These are phyloP conservation scores for Lacanobia oleracea DNA, from an alignment of 2,888 invertebrate genomes.

Conservation along the genomic window DNA sequence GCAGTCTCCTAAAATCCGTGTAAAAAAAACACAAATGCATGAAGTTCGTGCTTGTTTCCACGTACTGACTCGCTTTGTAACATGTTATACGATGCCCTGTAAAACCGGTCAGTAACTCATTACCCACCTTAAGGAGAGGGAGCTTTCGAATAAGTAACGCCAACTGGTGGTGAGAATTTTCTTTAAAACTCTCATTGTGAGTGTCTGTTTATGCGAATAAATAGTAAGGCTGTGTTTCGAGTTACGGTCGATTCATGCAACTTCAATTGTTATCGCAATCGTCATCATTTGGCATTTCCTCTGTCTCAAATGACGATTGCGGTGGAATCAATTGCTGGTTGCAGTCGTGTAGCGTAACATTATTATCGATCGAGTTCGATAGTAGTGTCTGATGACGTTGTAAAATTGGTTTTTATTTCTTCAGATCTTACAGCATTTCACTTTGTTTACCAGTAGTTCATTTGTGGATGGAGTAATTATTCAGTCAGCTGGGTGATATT, in stretches of 20 bases:
- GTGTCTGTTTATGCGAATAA: neutral
- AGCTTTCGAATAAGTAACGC: too few species aligned
- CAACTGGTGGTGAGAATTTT: too few species aligned
- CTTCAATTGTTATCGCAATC: conserved; percentile 25
- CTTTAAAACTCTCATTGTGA: neutral
- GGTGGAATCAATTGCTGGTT: conserved; percentile 11
- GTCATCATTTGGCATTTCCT: conserved; percentile 41
- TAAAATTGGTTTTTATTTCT: conserved; percentile 11
- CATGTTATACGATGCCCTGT: too few species aligned
- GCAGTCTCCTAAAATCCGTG: too few species aligned
- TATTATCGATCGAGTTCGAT: conserved; percentile 30
- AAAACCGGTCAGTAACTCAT: too few species aligned
- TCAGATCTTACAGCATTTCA: neutral
- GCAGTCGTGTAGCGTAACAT: conserved; percentile 11
- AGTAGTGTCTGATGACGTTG: neutral
- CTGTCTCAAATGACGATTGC: conserved; percentile 26
- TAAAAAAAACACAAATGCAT: too few species aligned
- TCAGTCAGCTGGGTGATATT: too few species aligned
- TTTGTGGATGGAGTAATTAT: neutral
- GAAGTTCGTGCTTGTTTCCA: too few species aligned
- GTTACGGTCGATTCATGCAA: conserved; percentile 9
- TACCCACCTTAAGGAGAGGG: too few species aligned
- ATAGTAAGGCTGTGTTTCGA: neutral
- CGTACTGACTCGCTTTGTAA: too few species aligned
- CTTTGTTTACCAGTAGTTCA: neutral